Conservation (phyloP, 1,140 invertebrate species). For the Ylistrum balloti region DNA sequence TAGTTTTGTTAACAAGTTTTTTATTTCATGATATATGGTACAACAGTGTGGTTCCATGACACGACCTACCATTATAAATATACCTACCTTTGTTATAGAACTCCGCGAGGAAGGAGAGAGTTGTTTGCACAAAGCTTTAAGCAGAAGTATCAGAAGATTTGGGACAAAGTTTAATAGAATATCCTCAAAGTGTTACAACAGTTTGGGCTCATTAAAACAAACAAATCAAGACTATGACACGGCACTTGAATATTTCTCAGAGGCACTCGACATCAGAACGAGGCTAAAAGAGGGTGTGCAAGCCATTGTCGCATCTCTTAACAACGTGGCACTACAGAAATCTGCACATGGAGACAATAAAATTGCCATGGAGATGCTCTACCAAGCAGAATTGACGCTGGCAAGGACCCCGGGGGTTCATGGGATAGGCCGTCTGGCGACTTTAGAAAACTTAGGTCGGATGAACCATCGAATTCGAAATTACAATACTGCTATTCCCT, state of each 20-base stretch:
- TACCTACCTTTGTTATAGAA: background rate
- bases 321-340: conserved; percentile 1
- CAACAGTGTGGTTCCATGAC: no score
- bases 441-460: background rate
- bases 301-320: background rate
- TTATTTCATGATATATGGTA: no score
- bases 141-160: background rate
- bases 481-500: background rate
- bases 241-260: background rate
- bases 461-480: background rate
- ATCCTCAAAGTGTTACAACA: background rate
- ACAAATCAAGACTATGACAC: conserved; percentile 11
- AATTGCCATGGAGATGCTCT: background rate
- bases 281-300: background rate
- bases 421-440: background rate
- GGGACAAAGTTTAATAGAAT: conserved; percentile 7
- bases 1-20: no score
- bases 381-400: background rate
- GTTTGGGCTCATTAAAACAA: background rate
- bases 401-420: background rate
- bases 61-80: no score
- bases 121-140: background rate
- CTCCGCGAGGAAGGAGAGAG: conserved; percentile 6
- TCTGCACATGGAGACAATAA: background rate
- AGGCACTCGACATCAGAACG: background rate